phyloP scores from a whole-genome alignment of 1,140 invertebrate genomes.

The Lordiphosa mommai region DNA sequence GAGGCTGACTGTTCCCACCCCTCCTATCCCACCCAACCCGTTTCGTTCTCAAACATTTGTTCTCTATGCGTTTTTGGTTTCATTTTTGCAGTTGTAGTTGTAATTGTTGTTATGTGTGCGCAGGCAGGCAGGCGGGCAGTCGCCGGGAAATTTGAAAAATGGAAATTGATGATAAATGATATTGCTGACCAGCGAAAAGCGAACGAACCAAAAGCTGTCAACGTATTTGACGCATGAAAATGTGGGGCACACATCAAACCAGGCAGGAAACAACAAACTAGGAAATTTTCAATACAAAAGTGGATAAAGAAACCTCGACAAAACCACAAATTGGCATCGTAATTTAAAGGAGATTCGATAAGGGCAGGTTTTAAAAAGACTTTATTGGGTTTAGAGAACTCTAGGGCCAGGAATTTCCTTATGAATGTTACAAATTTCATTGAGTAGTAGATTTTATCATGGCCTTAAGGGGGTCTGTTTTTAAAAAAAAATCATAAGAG shows the following conservation, averaged over 20 bases:
- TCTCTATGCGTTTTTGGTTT: conserved; percentile 34
- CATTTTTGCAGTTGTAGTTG: conserved; percentile 6
- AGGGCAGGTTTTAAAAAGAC: neutral
- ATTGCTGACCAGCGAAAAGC: conserved; percentile 66
- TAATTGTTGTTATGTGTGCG: conserved; percentile 17
- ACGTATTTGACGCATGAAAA: conserved; percentile 71
- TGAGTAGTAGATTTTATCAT: no score
- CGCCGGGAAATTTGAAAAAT: conserved; percentile 75
- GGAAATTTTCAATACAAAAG: conserved; percentile 31
- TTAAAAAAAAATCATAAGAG: no score
- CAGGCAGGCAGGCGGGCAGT: conserved; percentile 11
- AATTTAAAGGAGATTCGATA: conserved; percentile 5
- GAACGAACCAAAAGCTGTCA: conserved; percentile 57
- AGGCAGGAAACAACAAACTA: conserved; percentile 30
- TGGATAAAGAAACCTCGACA: neutral
- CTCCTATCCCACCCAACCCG: neutral
- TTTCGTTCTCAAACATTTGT: conserved; percentile 41
- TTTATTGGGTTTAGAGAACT: conserved; percentile 29
- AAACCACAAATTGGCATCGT: conserved; percentile 30
- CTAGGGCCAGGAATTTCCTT: no score
- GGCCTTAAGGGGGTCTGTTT: no score
- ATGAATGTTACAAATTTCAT: no score
- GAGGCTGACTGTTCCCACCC: conserved; percentile 18
- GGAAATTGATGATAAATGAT: conserved; percentile 79
- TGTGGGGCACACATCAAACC: conserved; percentile 21